Conservation (phyloP, 1,140 invertebrate genomes). For the Trichomalopsis sarcophagae region DNA sequence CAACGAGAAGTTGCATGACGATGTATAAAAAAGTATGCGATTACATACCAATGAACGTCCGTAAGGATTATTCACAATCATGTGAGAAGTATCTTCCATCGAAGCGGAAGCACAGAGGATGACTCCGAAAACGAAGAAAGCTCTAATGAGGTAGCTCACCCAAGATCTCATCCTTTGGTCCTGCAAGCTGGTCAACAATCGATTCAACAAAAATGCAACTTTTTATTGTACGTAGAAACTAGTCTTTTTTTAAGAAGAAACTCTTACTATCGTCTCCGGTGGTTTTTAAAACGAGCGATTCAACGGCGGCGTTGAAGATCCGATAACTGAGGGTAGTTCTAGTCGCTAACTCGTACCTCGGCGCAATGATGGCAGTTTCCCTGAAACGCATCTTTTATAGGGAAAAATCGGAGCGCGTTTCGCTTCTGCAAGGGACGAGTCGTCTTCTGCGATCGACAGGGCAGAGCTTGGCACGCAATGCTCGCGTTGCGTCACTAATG, state of each 20-base stretch:
- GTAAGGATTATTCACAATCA: conserved; percentile 60
- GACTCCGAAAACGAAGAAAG: conserved; percentile 26
- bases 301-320: too few relatives aligned
- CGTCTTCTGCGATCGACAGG: conserved; percentile 26
- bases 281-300: not conserved
- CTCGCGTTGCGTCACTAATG: conserved; percentile 11
- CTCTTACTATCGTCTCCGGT: not conserved
- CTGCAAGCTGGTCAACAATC: not conserved
- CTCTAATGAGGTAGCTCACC: not conserved
- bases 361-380: not conserved
- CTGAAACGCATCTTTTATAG: conserved; percentile 40
- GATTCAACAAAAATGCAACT: not conserved
- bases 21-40: not conserved
- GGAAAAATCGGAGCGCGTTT: not conserved
- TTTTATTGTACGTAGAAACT: not conserved
- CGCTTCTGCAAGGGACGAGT: not conserved
- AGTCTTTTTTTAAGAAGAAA: not conserved
- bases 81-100: conserved; percentile 60
- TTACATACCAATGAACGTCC: conserved; percentile 58
- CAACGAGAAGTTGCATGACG: not conserved
- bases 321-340: not conserved
- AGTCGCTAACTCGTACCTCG: not conserved
- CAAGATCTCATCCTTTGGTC: conserved; percentile 24
- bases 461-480: not conserved
- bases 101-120: conserved; percentile 41